Evolutionary conservation across 35 echinoderm and acorn worm genomes (phyloP), one percentile per base, ranked within the genome.

Genomic region (Heliocidaris erythrogramma): DNA sequence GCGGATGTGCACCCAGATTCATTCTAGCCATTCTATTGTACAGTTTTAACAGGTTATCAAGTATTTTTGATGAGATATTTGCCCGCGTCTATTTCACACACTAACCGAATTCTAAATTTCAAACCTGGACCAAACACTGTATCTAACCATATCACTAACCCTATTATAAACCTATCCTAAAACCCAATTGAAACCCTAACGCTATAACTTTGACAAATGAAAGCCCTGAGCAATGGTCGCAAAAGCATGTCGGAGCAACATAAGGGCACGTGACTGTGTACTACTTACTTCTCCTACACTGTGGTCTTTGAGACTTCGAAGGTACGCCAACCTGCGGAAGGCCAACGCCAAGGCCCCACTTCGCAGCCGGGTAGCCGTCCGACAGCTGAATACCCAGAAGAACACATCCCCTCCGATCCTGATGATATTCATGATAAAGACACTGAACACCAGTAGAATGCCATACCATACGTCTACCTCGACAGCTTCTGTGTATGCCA

Each of bases 271-370:
- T 86, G n/a, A n/a, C n/a, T n/a, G 7, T 86, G 0, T 86, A 6
- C 31, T 60, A 60, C 96, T 61, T 59, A 97, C 97, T 95, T 98
- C 95, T 69, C 97, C 97, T 9, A 98, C 95, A 35, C 95, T 98
- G 48, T 94, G 93, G 31, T 98, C 94, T 48, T 97, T 91, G 11
- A 96, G 90, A 85, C 93, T 97, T 24, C 95, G 61, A 56, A 98
- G 91, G 27, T 93, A 30, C 18, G 95, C 94, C 30, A 98, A 49
- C 48, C 92, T 88, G 7, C 94, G 85, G 91, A 97, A 98, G 48
- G 94, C 92, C 52, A 95, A 91, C 16, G 96, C 29, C 0, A 98
- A 87, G 14, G 90, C 92, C 4, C 96, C 97, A 27, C 92, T 94
- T 48, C 97, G 35, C 3, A 96, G 84, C 18, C 97, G 32, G 2